Conservation (phyloP, 2,888 invertebrate species). For the Drosophila dives region DNA sequence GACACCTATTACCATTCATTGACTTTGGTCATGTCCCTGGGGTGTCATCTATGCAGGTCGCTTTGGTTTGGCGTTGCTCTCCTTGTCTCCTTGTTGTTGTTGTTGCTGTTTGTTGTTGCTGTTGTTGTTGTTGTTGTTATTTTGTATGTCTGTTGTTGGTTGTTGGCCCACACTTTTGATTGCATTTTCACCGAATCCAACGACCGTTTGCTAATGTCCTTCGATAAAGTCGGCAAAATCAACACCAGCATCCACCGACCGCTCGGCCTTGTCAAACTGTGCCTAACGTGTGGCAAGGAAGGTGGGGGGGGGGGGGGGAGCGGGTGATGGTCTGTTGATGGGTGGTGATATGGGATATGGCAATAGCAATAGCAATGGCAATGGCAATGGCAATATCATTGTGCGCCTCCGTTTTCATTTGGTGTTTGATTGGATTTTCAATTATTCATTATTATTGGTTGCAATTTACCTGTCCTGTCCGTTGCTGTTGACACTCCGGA, state of each 20-base stretch:
- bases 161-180: constrained; percentile 72
- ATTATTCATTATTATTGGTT: constrained; percentile 85
- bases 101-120: constrained; percentile 15
- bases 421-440: constrained; percentile 85
- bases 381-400: constrained; percentile 26
- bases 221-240: constrained; percentile 79
- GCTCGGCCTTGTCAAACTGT: constrained; percentile 52
- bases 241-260: constrained; percentile 58
- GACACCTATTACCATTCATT: constrained; percentile 81
- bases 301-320: background rate
- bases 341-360: constrained; percentile 37
- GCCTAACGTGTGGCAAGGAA: constrained; percentile 23
- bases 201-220: constrained; percentile 77
- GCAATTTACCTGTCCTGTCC: constrained; percentile 77
- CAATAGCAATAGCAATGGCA: constrained; percentile 18
- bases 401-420: constrained; percentile 79
- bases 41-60: constrained; percentile 80
- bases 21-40: constrained; percentile 79
- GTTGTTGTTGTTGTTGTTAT: constrained; percentile 13
- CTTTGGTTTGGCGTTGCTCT: constrained; percentile 54
- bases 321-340: constrained; percentile 3
- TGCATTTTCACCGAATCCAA: constrained; percentile 75
- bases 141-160: constrained; percentile 42
- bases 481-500: constrained; percentile 30
- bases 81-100: background rate